phyloP scores from a whole-genome alignment of 2,797 vertebrate genomes.

The Esox masquinongy region DNA sequence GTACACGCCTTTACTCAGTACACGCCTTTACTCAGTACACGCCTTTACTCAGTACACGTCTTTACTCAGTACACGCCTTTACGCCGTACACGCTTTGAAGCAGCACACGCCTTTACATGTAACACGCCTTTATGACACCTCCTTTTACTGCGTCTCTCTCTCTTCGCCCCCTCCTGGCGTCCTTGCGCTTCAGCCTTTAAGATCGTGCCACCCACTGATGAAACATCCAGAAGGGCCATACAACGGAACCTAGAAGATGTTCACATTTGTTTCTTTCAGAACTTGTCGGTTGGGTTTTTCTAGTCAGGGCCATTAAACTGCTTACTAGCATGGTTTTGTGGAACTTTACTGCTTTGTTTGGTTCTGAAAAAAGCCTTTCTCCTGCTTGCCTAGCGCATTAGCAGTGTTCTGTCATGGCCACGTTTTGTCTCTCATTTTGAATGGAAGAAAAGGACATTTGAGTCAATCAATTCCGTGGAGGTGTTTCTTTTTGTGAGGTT shows the following conservation, averaged over 20 bases:
- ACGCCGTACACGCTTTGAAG: no score
- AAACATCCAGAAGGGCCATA: background rate
- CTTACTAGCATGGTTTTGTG: constrained; percentile 32
- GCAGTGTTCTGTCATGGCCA: background rate
- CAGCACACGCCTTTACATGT: no score
- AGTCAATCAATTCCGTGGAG: no score
- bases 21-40: no score
- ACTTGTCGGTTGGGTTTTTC: constrained; percentile 55
- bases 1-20: no score
- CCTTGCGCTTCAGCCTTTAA: background rate
- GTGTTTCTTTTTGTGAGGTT: no score
- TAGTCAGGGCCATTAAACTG: constrained; percentile 41
- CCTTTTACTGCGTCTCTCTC: background rate
- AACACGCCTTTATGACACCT: background rate
- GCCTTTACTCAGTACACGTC: no score
- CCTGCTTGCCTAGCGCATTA: background rate
- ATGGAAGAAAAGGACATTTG: no score
- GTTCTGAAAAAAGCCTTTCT: constrained; percentile 47
- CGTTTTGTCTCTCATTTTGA: background rate
- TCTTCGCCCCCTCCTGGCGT: background rate
- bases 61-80: no score
- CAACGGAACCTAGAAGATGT: constrained; percentile 12
- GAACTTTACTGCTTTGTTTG: constrained; percentile 46
- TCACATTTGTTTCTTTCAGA: constrained; percentile 38
- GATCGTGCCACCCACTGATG: background rate